Percentiles rank a stretch among this genome's conserved stretches.
These are phyloP conservation scores for Drosophila algonquin DNA, from an alignment of 2,888 invertebrate genomes.

Conservation along the genomic window DNA sequence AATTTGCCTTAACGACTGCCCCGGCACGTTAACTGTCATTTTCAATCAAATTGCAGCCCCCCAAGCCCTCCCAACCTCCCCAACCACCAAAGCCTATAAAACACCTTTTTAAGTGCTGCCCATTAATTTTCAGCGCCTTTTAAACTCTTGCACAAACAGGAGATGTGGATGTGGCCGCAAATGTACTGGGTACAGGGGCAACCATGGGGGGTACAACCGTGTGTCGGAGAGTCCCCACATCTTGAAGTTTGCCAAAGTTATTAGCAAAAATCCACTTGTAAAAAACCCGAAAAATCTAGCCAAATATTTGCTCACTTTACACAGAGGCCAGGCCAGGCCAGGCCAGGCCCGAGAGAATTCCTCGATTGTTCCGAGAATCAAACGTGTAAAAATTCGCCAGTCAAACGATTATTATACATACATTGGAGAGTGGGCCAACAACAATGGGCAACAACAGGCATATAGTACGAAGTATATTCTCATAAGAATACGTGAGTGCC, in stretches of 20 bases:
- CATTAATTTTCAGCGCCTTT: constrained; percentile 63
- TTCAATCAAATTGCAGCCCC: constrained; percentile 38
- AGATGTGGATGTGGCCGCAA: constrained; percentile 18
- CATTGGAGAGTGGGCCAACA: constrained; percentile 33
- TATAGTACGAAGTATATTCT: constrained; percentile 41
- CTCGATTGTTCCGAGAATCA: constrained; percentile 55
- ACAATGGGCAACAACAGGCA: constrained; percentile 55
- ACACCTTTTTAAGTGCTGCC: constrained; percentile 56
- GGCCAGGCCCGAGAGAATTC: constrained; percentile 8
- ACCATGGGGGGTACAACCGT: constrained; percentile 6
- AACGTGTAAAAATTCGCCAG: constrained; percentile 70
- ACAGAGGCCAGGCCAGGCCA: constrained; percentile 1
- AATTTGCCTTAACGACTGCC: constrained; percentile 63
- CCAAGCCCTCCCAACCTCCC: too few relatives aligned
- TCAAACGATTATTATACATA: constrained; percentile 54
- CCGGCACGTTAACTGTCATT: constrained; percentile 65
- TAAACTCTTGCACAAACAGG: constrained; percentile 62
- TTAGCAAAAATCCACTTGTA: constrained; percentile 31
- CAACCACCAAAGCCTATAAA: constrained; percentile 4
- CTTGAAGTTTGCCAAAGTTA: constrained; percentile 35
- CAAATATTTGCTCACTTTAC: constrained; percentile 45
- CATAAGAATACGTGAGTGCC: constrained; percentile 61
- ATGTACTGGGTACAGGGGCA: too few relatives aligned
- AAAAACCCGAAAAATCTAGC: constrained; percentile 1
- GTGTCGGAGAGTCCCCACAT: constrained; percentile 19